Conservation (phyloP, 2,888 invertebrate species). For the Melolontha melolontha region DNA sequence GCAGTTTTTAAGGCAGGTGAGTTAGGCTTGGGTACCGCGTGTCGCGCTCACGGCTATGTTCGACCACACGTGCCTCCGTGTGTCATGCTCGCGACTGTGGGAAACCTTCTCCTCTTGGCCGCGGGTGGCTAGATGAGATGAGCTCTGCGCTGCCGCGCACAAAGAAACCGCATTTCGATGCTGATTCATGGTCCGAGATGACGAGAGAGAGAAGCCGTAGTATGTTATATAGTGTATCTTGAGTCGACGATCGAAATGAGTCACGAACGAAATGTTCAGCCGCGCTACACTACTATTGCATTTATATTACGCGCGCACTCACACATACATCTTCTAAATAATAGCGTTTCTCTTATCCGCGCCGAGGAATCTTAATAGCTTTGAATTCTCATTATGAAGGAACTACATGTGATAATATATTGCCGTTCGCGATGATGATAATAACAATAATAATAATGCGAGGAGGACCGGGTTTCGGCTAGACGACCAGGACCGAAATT, state of each 20-base stretch:
- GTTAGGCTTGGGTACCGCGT: slow-evolving; percentile 53
- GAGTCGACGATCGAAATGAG: slow-evolving; percentile 47
- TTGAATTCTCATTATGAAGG: slow-evolving; percentile 40
- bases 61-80: slow-evolving; percentile 65
- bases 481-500: slow-evolving; percentile 18
- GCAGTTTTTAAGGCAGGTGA: slow-evolving; percentile 18
- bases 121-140: slow-evolving; percentile 57
- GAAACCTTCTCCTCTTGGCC: slow-evolving; percentile 62
- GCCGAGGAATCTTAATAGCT: slow-evolving; percentile 41
- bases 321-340: slow-evolving; percentile 36
- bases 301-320: slow-evolving; percentile 38
- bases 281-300: slow-evolving; percentile 35
- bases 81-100: slow-evolving; percentile 64
- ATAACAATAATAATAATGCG: slow-evolving; percentile 33
- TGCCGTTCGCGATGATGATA: slow-evolving; percentile 34
- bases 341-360: slow-evolving; percentile 36
- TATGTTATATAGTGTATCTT: slow-evolving; percentile 40
- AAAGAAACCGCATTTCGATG: slow-evolving; percentile 47
- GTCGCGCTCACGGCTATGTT: slow-evolving; percentile 61
- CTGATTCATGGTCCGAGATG: slow-evolving; percentile 50
- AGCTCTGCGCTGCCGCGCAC: slow-evolving; percentile 44
- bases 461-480: slow-evolving; percentile 12
- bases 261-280: slow-evolving; percentile 47
- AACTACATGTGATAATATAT: slow-evolving; percentile 34
- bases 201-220: slow-evolving; percentile 40